Percentiles rank a stretch among this genome's conserved stretches.
phyloP scores from a whole-genome alignment of 2,888 invertebrate genomes.

The Nemurella pictetii region DNA sequence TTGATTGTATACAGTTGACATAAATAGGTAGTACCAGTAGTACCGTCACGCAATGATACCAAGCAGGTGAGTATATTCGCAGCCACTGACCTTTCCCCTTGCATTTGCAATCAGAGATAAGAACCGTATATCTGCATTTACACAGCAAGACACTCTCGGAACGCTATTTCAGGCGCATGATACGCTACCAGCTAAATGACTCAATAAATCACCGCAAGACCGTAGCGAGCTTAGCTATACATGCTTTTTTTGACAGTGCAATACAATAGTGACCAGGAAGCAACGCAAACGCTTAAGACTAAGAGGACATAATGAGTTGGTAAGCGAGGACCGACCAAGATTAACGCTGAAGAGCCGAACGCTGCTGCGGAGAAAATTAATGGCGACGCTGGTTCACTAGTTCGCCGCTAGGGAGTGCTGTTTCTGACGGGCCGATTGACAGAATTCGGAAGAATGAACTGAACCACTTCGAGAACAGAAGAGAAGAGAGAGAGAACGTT shows the following conservation, averaged over 20 bases:
- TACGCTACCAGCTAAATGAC: background rate
- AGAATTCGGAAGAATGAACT: background rate
- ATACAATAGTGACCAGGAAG: background rate
- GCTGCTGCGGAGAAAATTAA: background rate
- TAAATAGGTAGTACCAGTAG: background rate
- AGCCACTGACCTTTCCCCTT: background rate
- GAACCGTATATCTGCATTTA: background rate
- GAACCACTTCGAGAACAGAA: constrained; percentile 18
- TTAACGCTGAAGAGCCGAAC: background rate
- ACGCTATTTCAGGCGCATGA: background rate
- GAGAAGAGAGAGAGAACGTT: background rate
- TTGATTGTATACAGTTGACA: background rate
- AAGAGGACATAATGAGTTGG: background rate
- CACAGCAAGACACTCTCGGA: background rate
- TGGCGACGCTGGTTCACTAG: too few relatives aligned
- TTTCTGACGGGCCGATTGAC: constrained; percentile 7
- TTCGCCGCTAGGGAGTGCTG: background rate
- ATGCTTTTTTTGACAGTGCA: background rate
- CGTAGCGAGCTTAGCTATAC: background rate
- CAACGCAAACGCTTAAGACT: background rate
- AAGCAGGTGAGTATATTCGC: constrained; percentile 4
- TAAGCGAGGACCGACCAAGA: background rate
- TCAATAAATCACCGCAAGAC: background rate
- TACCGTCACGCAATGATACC: background rate
- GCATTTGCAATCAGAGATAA: background rate